phyloP scores from a whole-genome alignment of 2,797 vertebrate species.

The Falco biarmicus region DNA sequence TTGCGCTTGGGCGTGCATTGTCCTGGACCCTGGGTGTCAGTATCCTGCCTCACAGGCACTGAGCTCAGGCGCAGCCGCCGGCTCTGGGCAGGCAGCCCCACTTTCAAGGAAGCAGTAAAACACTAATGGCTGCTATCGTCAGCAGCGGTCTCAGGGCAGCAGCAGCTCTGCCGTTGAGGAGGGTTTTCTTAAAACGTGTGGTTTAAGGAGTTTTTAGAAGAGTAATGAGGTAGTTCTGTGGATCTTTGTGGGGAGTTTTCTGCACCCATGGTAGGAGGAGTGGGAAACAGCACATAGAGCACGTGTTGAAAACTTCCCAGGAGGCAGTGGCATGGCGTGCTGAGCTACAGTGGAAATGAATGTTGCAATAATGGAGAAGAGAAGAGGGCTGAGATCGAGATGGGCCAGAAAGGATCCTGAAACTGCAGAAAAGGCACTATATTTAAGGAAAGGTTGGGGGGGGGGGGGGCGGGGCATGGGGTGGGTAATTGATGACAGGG shows the following conservation, averaged over 20 bases:
- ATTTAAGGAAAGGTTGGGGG: not conserved
- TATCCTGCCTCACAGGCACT: not conserved
- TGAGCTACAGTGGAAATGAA: not conserved
- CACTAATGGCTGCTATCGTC: not conserved
- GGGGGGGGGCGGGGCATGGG: too few species aligned
- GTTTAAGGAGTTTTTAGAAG: not conserved
- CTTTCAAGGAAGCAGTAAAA: not conserved
- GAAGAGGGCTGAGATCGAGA: not conserved
- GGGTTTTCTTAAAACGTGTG: not conserved
- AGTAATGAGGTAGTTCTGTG: not conserved
- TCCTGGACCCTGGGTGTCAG: not conserved
- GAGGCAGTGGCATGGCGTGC: not conserved
- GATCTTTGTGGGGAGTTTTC: not conserved
- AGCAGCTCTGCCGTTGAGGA: not conserved
- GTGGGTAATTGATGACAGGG: not conserved
- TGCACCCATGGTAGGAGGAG: accelerated
- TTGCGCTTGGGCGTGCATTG: not conserved
- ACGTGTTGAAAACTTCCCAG: not conserved
- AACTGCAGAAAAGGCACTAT: not conserved
- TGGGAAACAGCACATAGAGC: not conserved
- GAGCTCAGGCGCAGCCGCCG: not conserved
- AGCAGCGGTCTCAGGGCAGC: not conserved
- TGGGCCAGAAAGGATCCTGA: not conserved
- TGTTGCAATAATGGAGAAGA: not conserved
- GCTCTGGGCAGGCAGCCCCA: not conserved